Evolutionary conservation across 2,113 vertebrate species (phyloP).

Genomic region (Coreoperca whiteheadi): DNA sequence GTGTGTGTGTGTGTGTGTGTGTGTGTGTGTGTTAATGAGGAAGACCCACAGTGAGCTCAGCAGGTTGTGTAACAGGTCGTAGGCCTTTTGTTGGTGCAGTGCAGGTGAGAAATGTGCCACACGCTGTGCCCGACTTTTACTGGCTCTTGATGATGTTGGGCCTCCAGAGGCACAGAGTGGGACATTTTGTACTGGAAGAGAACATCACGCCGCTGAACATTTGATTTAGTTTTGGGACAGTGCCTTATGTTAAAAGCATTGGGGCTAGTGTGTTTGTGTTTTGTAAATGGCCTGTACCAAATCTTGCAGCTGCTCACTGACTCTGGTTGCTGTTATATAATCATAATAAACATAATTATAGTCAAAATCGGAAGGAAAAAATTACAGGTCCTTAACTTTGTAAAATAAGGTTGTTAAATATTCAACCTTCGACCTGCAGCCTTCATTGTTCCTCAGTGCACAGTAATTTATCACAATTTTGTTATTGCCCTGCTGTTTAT

Average conservation of each 20-base stretch:
- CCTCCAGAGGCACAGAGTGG: constrained; percentile 24
- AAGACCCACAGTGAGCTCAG: constrained; percentile 9
- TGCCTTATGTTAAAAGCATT: constrained; percentile 4
- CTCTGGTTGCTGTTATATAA: neutral
- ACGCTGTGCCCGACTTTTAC: constrained; percentile 26
- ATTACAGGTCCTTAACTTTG: neutral
- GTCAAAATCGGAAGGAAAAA: neutral
- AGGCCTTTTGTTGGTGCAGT: constrained; percentile 7
- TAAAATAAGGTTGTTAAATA: neutral
- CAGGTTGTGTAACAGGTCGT: constrained; percentile 27
- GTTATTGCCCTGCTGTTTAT: neutral
- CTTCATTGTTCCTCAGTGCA: neutral
- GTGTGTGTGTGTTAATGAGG: constrained; percentile 25
- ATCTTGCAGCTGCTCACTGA: constrained; percentile 6
- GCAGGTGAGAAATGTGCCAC: constrained; percentile 12
- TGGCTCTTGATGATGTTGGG: constrained; percentile 4
- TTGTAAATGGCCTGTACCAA: neutral
- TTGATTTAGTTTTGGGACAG: constrained; percentile 16
- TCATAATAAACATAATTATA: neutral
- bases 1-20: neutral
- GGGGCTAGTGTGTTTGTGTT: neutral
- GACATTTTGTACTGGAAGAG: constrained; percentile 57
- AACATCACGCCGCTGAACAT: constrained; percentile 23
- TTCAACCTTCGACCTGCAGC: neutral
- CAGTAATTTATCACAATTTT: neutral